phyloP scores from a whole-genome alignment of 1,140 invertebrate species.

The Drosophila hydei region DNA sequence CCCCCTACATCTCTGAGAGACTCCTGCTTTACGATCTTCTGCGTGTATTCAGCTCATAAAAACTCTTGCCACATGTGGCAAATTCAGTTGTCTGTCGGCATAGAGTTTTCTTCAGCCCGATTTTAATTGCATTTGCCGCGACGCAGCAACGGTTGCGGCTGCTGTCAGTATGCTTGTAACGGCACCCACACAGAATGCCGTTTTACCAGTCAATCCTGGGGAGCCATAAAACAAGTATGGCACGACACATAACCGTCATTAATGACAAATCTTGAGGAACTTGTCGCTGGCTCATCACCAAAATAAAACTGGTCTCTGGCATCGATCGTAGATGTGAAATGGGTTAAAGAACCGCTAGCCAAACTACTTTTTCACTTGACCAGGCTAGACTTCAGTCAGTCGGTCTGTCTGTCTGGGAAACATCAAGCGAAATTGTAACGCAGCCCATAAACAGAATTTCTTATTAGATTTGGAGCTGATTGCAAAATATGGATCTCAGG shows the following conservation, averaged over 20 bases:
- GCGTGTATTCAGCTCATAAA: conserved; percentile 14
- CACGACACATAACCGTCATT: conserved; percentile 25
- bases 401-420: not conserved
- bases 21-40: conserved; percentile 33
- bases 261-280: conserved; percentile 35
- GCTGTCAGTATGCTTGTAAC: not conserved
- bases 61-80: conserved; percentile 31
- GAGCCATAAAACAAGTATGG: conserved; percentile 20
- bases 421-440: conserved; percentile 3
- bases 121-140: conserved; percentile 36
- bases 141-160: not conserved
- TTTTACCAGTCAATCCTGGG: conserved; percentile 33
- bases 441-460: not conserved
- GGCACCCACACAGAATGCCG: conserved; percentile 40
- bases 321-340: conserved; percentile 16
- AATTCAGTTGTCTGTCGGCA: conserved; percentile 23
- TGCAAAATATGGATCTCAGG: not conserved
- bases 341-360: conserved; percentile 36
- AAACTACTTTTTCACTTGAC: conserved; percentile 3
- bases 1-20: conserved; percentile 4
- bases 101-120: conserved; percentile 12
- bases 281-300: conserved; percentile 34
- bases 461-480: not conserved
- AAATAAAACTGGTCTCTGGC: conserved; percentile 26
- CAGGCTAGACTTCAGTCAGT: not conserved